phyloP scores from a whole-genome alignment of 2,888 invertebrate species.

The Seira sanloemensis region DNA sequence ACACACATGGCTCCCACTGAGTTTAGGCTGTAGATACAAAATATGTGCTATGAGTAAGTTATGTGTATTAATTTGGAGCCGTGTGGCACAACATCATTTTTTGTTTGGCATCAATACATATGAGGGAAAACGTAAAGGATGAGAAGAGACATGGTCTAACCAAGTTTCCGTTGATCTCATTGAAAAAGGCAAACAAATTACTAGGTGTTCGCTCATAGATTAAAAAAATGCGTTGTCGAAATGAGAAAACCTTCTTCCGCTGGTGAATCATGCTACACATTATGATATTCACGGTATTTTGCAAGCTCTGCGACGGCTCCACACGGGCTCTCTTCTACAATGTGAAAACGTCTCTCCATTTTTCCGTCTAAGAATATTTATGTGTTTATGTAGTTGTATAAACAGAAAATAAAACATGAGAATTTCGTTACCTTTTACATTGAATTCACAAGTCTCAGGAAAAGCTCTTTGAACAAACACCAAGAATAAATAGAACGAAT shows the following conservation, averaged over 20 bases:
- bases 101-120: no score
- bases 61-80: no score
- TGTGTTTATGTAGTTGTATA: background rate
- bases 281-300: no score
- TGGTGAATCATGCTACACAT: background rate
- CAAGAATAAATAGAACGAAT: conserved; percentile 1
- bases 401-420: background rate
- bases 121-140: no score
- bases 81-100: no score
- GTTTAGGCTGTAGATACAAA: no score
- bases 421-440: background rate
- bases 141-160: no score
- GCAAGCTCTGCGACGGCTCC: no score
- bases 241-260: background rate
- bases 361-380: background rate
- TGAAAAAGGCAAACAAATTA: background rate
- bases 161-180: background rate
- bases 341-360: no score
- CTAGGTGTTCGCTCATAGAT: background rate
- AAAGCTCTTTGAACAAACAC: background rate
- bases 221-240: background rate
- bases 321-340: no score
- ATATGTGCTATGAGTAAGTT: no score
- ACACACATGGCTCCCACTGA: background rate
- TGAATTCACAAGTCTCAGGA: background rate